Percentiles rank a stretch among this genome's conserved stretches.
These are phyloP conservation scores for Gobiocypris rarus DNA, from an alignment of 2,113 vertebrate genomes.

Conservation along the genomic window DNA sequence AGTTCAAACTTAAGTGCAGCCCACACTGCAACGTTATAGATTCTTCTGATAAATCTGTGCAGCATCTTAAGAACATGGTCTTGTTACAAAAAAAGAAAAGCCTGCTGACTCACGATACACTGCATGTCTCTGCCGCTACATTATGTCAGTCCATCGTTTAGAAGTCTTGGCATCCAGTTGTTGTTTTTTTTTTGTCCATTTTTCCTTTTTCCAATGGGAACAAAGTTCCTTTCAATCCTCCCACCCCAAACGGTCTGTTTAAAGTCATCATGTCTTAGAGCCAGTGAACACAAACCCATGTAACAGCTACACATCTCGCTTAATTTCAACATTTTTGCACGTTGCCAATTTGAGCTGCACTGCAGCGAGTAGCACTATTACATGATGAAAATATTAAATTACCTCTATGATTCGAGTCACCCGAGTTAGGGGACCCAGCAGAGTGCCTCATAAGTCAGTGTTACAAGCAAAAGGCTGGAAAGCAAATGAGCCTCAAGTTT, in stretches of 20 bases:
- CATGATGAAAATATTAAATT: conserved; percentile 66
- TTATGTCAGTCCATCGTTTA: conserved; percentile 51
- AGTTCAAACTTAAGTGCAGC: conserved; percentile 79
- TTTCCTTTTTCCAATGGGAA: conserved; percentile 18
- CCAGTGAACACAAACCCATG: conserved; percentile 73
- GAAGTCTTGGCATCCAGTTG: conserved; percentile 44
- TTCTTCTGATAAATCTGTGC: conserved; percentile 67
- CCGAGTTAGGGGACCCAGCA: conserved; percentile 56
- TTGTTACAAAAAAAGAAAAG: conserved; percentile 22
- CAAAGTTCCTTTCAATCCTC: conserved; percentile 29
- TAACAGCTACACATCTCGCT: conserved; percentile 68
- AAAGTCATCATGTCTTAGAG: conserved; percentile 67
- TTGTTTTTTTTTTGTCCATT: conserved; percentile 48
- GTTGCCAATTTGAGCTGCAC: conserved; percentile 74
- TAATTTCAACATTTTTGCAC: conserved; percentile 56
- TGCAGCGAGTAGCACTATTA: conserved; percentile 76
- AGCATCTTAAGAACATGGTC: conserved; percentile 64
- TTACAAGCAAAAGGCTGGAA: conserved; percentile 75
- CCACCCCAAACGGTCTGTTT: conserved; percentile 43
- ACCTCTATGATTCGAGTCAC: conserved; percentile 58
- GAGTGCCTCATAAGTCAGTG: conserved; percentile 64
- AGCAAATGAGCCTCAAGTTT: conserved; percentile 59
- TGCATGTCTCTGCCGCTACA: conserved; percentile 66
- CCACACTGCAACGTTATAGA: conserved; percentile 70
- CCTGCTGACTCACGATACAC: conserved; percentile 56